Evolutionary conservation across 1,140 invertebrate species (phyloP), one percentile per base, ranked within the genome.

Genomic region (Carposina sasakii): DNA sequence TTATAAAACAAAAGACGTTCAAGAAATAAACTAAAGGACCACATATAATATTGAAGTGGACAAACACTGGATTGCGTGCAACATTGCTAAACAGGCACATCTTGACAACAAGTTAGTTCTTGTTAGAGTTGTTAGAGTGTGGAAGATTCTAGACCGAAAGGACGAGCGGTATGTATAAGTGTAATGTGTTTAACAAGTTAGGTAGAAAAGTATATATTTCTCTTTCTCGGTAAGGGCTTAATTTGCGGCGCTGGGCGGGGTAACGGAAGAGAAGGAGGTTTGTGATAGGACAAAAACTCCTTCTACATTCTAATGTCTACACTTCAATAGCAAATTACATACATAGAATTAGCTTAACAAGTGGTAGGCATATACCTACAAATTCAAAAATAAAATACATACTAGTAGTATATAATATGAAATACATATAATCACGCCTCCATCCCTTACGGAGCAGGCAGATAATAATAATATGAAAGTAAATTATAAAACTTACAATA

Each of bases 11-110:
- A 68, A 71, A 63, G 52, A 67, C 54, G 44, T 59, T n/a, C n/a
- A 58, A 60, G 50, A 76, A 64, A 58, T 52, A 67, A 75, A 78
- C 65, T 75, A 79, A 75, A 59, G 55, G 78, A 79, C 73, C 77
- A 81, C 74, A 83, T 79, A 81, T 78, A 83, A 81, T 75, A 79
- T 74, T 53, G 64, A 76, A 78, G 76, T 79, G 77, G 71, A 74
- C 61, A 83, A 56, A 81, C 63, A 75, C 53, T 70, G 77, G 71
- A 68, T 68, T 67, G 76, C 77, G 79, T 83, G 79, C 77, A 83
- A 63, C 78, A 75, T 76, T 71, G 67, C 68, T 71, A 79, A 77
- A 73, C 77, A 81, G 77, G 70, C 77, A 83, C 63, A 71, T 76
- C 60, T 71, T 69, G 50, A 55, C 60, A 64, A 63, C 43, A 58